Base-by-base conservation (phyloP, 1,140 invertebrate genomes). In the Condylostylus longicornis region DNA sequence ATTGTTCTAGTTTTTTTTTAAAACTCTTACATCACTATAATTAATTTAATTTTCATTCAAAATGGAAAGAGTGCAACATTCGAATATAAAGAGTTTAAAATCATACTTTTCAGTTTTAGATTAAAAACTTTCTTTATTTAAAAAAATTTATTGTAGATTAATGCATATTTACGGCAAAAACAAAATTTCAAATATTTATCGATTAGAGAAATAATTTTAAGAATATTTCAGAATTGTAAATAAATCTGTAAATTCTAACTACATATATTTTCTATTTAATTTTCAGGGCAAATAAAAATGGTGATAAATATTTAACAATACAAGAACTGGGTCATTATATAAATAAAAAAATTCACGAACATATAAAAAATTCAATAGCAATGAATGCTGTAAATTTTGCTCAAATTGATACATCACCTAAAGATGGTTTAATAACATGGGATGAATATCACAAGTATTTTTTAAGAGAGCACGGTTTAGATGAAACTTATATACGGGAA, bases 351-450 rank as follows among this genome's bases (percentile, higher is more conserved):
- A 80, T 84, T 21, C 67, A 74, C 3, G 72, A 81, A 44, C 82
- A 87, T 50, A 79, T 86, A 41, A 68, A 74, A 18, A 66, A 72
- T 33, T 79, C 80, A 0, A 64, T 79, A 31, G 61, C 68, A 45
- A 77, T 81, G 49, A 86, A 85, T 62, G 71, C 75, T 35, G 69
- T 70, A 0, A 62, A 83, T 19, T 86, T 86, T 52, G 70, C 70
- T 12, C 60, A 68, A 10, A 74, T 87, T 33, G 82, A 87, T 51
- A 72, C 68, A 28, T 69, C 79, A 54, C 78, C 77, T 0, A 60
- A 69, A 41, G 77, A 85, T 61, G 82, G 82, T n/a, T 67, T 78
- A 32, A 65, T 85, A 6, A 74, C 75, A 0, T 86, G 81, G 82
- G 73, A 79, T 38, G 81, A 85, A 50, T 85, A 84, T 52, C 77